These are phyloP conservation scores for Poecilia latipinna DNA, from an alignment of 2,113 vertebrate genomes.

Conservation along the genomic window DNA sequence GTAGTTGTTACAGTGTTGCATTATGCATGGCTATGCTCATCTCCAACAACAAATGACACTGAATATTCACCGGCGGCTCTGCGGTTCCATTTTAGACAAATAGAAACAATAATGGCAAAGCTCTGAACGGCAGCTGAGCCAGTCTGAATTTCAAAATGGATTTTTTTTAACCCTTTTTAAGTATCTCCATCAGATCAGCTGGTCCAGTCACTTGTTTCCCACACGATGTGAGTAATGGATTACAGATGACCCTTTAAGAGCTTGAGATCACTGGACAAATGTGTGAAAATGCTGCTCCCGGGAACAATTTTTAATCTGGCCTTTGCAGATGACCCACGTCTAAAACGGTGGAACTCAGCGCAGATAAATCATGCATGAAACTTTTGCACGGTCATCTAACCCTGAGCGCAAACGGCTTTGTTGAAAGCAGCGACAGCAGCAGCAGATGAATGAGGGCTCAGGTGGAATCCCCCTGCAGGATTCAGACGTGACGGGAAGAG, in stretches of 20 bases:
- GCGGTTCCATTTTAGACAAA: background rate
- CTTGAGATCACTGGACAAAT: conserved; percentile 13
- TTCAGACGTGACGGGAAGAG: conserved; percentile 47
- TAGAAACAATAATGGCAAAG: background rate
- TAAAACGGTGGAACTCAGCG: conserved; percentile 21
- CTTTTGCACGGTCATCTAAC: conserved; percentile 32
- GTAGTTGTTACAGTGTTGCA: conserved; percentile 9
- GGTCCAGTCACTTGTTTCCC: background rate
- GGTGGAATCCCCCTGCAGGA: conserved; percentile 34
- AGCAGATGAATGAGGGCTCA: conserved; percentile 50
- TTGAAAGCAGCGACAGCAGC: conserved; percentile 33
- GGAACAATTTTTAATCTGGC: conserved; percentile 9
- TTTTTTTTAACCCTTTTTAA: background rate
- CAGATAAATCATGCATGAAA: conserved; percentile 50
- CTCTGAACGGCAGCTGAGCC: background rate
- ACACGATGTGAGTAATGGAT: conserved; percentile 27
- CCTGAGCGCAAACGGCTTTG: conserved; percentile 23
- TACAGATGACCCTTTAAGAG: conserved; percentile 8
- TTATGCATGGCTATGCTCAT: conserved; percentile 19
- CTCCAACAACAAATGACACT: conserved; percentile 4
- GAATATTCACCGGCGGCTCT: background rate
- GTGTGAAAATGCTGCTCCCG: background rate
- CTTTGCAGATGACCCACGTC: conserved; percentile 19
- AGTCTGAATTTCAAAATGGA: background rate
- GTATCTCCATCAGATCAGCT: background rate